Percentiles rank a stretch among this genome's conserved stretches.
Conservation (phyloP, 1,140 invertebrate species). For the Drosophila ironensis region DNA sequence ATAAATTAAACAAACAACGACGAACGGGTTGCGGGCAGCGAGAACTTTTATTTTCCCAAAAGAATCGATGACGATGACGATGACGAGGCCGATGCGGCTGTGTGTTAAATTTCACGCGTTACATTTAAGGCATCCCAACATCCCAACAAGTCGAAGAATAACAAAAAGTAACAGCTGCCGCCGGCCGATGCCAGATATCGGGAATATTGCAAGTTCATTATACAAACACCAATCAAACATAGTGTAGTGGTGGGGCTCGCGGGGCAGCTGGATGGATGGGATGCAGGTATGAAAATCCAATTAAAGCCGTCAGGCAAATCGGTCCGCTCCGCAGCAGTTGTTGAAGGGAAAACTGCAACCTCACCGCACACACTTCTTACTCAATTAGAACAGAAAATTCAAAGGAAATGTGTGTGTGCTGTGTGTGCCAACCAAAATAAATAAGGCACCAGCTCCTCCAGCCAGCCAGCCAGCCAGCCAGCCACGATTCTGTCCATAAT, state of each 20-base stretch:
- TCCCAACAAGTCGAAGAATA: constrained; percentile 24
- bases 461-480: constrained; percentile 31
- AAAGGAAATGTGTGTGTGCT: constrained; percentile 65
- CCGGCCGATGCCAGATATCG: constrained; percentile 24
- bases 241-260: not conserved
- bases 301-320: constrained; percentile 66
- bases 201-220: constrained; percentile 79
- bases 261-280: not conserved
- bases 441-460: constrained; percentile 58
- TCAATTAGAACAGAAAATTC: constrained; percentile 81
- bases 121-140: constrained; percentile 59
- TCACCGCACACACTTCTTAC: constrained; percentile 74
- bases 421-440: constrained; percentile 61
- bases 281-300: constrained; percentile 78
- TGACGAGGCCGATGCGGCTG: constrained; percentile 23
- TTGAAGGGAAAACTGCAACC: constrained; percentile 69
- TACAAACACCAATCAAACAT: constrained; percentile 77
- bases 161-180: constrained; percentile 24
- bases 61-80: constrained; percentile 31
- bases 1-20: constrained; percentile 78
- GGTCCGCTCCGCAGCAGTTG: constrained; percentile 64
- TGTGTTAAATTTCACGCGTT: constrained; percentile 77
- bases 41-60: constrained; percentile 65
- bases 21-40: constrained; percentile 4
- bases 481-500: constrained; percentile 28